These are phyloP conservation scores for Notolabrus celidotus DNA, from an alignment of 2,797 vertebrate genomes.

Conservation along the genomic window DNA sequence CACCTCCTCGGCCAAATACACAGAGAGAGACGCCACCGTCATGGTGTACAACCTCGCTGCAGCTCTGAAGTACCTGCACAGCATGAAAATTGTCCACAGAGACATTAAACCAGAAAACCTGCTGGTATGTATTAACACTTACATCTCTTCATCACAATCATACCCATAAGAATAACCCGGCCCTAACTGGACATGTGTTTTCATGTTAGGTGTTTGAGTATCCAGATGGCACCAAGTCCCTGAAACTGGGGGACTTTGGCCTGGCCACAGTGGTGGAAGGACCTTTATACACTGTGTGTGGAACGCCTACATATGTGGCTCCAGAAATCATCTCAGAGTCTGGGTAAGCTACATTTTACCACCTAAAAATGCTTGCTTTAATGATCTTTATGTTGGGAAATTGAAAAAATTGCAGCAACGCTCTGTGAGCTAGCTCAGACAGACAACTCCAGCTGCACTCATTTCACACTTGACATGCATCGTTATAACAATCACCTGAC, in stretches of 20 bases:
- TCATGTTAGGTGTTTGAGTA: slow-evolving; percentile 92
- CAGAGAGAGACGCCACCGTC: slow-evolving; percentile 92
- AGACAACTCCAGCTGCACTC: too few relatives aligned
- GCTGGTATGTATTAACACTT: slow-evolving; percentile 83
- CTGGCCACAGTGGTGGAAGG: slow-evolving; percentile 96
- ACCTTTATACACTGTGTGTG: slow-evolving; percentile 94
- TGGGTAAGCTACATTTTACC: slow-evolving; percentile 82
- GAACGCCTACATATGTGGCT: slow-evolving; percentile 97
- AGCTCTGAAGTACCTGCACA: slow-evolving; percentile 94
- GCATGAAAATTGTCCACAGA: slow-evolving; percentile 94
- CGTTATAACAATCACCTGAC: not conserved
- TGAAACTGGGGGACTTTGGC: slow-evolving; percentile 98
- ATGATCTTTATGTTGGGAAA: too few relatives aligned
- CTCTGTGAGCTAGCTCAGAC: too few relatives aligned
- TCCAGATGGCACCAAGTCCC: slow-evolving; percentile 92
- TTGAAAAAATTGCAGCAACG: too few relatives aligned
- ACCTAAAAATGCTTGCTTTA: too few relatives aligned
- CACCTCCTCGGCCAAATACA: slow-evolving; percentile 97
- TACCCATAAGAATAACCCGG: not conserved
- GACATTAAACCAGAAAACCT: slow-evolving; percentile 99
- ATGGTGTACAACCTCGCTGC: slow-evolving; percentile 96
- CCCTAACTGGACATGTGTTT: not conserved
- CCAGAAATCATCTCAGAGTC: slow-evolving; percentile 97
- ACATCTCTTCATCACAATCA: not conserved
- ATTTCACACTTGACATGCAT: too few relatives aligned